Base-by-base conservation (phyloP, 1,140 invertebrate genomes). In the Cydia fagiglandana region DNA sequence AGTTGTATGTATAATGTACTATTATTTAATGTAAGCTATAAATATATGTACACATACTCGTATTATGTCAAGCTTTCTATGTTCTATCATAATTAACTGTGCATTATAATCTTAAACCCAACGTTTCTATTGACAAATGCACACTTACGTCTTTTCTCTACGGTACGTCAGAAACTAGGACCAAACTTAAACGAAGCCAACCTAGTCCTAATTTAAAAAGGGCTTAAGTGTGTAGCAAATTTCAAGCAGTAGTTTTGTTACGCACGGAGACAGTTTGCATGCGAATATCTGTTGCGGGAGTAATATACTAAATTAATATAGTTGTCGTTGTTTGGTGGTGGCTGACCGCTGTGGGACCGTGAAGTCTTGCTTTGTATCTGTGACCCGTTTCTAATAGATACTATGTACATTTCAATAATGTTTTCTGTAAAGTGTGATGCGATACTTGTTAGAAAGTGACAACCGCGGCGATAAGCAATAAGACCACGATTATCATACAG, bases 291-390 rank as follows among this genome's bases (percentile, higher is more conserved):
- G 15, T 15, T 4, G 38, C 7, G 73, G 45, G 45, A 53, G 7
- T 28, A 41, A 74, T 74, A 53, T 56, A 30, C 28, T 20, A 45
- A 74, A 47, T 73, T 73, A 73, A 53, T 61, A 61, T 61, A 24
- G 56, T 61, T 61, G 20, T n/a, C 6, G 17, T 7, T 17, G 56
- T 61, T 24, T 24, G 6, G 20, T 7, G 7, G 9, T 24, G 9
- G 9, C 17, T 61, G 56, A 61, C 56, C 56, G 56, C 56, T 24
- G 2, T 7, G 56, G 56, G 56, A 24, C 17, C 56, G 13, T n/a
- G 53, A 24, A 61, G 56, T 53, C n/a, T 53, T 53, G 45, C 45
- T 47, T 47, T 15, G 45, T 47, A 15, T 47, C 12, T 47, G 45
- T 13, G 45, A 47, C 13, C 45, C 45, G 12, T 47, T 47, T 47